Conservation (phyloP, 1,140 invertebrate genomes). For the Drosophila fuyamai region DNA sequence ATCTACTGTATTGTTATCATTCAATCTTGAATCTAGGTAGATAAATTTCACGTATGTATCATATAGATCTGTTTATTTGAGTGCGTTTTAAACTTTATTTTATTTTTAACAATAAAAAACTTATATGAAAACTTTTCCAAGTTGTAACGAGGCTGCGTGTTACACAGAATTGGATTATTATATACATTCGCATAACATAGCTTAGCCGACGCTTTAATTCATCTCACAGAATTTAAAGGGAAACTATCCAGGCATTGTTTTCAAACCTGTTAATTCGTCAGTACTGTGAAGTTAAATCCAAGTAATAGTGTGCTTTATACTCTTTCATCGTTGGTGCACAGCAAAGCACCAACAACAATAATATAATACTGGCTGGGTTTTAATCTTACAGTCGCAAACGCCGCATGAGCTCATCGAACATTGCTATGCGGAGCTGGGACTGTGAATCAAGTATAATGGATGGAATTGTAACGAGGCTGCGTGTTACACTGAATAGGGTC, state of each 20-base stretch:
- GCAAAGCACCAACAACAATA: constrained; percentile 48
- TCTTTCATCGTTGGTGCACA: constrained; percentile 68
- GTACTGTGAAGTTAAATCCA: constrained; percentile 43
- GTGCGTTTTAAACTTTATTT: too few relatives aligned
- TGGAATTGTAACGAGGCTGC: constrained; percentile 73
- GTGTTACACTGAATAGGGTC: constrained; percentile 68
- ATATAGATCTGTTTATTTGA: too few relatives aligned
- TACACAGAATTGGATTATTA: constrained; percentile 53
- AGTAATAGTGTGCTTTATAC: constrained; percentile 56
- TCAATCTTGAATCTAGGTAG: too few relatives aligned
- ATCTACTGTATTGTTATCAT: too few relatives aligned
- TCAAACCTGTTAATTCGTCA: constrained; percentile 59
- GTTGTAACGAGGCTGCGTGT: constrained; percentile 80
- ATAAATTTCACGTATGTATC: too few relatives aligned
- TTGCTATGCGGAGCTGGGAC: constrained; percentile 83
- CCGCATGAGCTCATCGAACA: constrained; percentile 72
- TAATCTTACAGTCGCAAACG: constrained; percentile 80
- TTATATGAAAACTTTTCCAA: too few relatives aligned
- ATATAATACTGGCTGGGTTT: constrained; percentile 72
- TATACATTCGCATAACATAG: constrained; percentile 79
- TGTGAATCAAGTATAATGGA: constrained; percentile 19
- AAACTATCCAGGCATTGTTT: constrained; percentile 18
- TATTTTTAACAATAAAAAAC: too few relatives aligned
- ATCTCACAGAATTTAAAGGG: constrained; percentile 86
- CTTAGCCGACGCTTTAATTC: constrained; percentile 70